Base-by-base conservation (phyloP, 2,888 invertebrate species). In the Chrysodeixis includens region DNA sequence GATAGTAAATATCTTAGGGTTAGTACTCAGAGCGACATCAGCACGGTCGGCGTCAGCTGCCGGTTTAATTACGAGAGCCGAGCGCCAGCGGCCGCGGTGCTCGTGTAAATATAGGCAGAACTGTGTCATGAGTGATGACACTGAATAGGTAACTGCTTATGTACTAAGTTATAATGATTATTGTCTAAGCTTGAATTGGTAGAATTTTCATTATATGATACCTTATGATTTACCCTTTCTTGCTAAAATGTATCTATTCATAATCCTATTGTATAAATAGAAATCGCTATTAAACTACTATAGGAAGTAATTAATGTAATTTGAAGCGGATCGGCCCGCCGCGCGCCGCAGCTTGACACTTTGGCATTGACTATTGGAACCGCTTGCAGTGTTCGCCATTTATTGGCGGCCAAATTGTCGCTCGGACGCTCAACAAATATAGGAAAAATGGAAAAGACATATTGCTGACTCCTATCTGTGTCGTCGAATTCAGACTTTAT, bases 361-460 rank as follows among this genome's bases (percentile, higher is more conserved):
- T 49, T 63, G 62, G 54, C 76, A 72, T 73, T 69, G 73, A 76
- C 75, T 67, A 70, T 73, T 62, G 71, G 62, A 61, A 49, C 62
- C 67, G 71, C 69, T 71, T 65, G 69, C 74, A 76, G 77, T 49
- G 20, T 54, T 68, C 74, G 71, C 72, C 82, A 71, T 76, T 86
- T 86, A 87, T 85, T 84, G 86, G 72, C 81, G 69, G 76, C 76
- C 83, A 75, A 83, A 83, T 82, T 71, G 80, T 77, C 72, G 56
- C 62, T 78, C 71, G 79, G 77, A 81, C 82, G 63, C 32, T 69
- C 74, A 71, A 77, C 86, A 85, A 87, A 86, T 82, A 83, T 80
- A 78, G 80, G 82, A 83, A 85, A 84, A 86, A 86, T 86, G 79
- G 77, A 72, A 84, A 76, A 79, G 82, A 81, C 81, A 86, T 83